Base-by-base conservation (phyloP, 2,888 invertebrate species). In the Theretra japonica region DNA sequence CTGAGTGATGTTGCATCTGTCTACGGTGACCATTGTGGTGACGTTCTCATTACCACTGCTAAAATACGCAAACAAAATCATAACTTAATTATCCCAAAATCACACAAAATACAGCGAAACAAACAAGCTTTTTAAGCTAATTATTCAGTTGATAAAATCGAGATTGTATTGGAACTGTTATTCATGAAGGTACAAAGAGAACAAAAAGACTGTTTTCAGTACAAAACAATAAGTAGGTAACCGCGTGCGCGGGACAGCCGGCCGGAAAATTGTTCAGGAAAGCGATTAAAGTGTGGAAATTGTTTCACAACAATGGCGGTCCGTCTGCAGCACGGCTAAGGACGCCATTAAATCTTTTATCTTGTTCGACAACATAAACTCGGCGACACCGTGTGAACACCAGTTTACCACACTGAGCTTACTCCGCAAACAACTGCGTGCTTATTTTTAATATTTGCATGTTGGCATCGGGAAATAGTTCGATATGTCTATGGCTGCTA, bases 201-300 rank as follows among this genome's bases (percentile, higher is more conserved):
- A 77, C 78, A 79, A 81, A 83, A 83, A 80, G 77, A 75, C 77
- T 80, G 78, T 79, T 80, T 78, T 76, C 75, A 72, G 77, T 75
- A 77, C 76, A 80, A 81, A 83, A 85, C 83, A 87, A 85, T 82
- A 84, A 84, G 84, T 79, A 79, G 73, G 59, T 53, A 72, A 75
- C 79, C 74, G 82, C 79, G 81, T 88, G 87, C 83, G 77, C 79
- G 79, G 81, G 86, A 88, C 87, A 86, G 82, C 79, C 82, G 80
- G 79, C 79, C 82, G 80, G 85, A 77, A 87, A 88, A 87, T 86
- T 86, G 86, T 83, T 84, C 84, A 82, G 79, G 84, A 82, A 86
- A 85, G 81, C 88, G 86, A 88, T 88, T 87, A 87, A 84, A 85
- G 80, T 82, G 82, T 82, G 85, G 77, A 88, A 88, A 88, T 88